Evolutionary conservation across 1,140 invertebrate genomes (phyloP).

Genomic region (Lucilia cuprina): DNA sequence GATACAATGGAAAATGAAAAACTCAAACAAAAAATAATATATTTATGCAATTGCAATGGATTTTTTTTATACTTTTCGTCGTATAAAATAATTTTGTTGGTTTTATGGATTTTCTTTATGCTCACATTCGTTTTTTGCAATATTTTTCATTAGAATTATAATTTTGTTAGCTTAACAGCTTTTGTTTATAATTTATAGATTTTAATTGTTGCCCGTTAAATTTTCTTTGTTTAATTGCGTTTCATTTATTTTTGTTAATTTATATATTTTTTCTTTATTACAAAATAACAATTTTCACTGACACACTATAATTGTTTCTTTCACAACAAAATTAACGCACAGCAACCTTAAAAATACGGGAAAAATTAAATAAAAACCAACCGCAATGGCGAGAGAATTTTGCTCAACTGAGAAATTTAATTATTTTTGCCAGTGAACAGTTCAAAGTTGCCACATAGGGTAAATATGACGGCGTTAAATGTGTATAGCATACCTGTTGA

Average conservation of each 20-base stretch:
- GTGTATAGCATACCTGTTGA: background rate
- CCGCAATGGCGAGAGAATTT: conserved; percentile 6
- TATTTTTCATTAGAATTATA: background rate
- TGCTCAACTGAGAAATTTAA: conserved; percentile 7
- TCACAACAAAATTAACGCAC: conserved; percentile 14
- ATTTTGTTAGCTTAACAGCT: background rate
- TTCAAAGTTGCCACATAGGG: background rate
- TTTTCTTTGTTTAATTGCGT: background rate
- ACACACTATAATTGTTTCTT: background rate
- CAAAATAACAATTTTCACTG: background rate
- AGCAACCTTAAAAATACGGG: background rate
- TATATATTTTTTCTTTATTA: background rate
- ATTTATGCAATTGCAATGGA: conserved; percentile 30
- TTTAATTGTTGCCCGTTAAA: conserved; percentile 6
- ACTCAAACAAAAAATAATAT: background rate
- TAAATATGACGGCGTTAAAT: background rate
- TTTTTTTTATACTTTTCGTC: background rate
- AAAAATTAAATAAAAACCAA: conserved; percentile 7
- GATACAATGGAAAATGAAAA: background rate
- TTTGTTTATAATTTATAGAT: background rate
- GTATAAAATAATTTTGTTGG: background rate
- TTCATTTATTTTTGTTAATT: background rate
- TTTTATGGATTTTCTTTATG: background rate
- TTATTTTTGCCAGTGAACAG: background rate
- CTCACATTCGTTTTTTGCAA: background rate